These are phyloP conservation scores for Incurvaria masculella DNA, from an alignment of 2,888 invertebrate species.

Conservation along the genomic window DNA sequence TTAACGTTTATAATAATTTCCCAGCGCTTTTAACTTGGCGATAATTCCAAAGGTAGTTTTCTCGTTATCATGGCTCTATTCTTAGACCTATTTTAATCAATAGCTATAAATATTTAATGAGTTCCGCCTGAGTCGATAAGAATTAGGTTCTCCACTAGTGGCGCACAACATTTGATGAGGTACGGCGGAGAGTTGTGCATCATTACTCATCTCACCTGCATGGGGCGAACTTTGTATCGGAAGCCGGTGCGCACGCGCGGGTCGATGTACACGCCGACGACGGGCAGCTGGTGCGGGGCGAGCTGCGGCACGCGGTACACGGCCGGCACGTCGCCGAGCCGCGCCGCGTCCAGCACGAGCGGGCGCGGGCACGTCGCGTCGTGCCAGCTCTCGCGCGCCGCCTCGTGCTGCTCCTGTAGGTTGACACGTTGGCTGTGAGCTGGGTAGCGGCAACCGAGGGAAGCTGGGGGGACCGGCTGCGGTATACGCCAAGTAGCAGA, in stretches of 20 bases:
- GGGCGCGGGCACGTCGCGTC: conserved; percentile 30
- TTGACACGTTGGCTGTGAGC: too few relatives aligned
- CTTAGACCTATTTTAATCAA: too few relatives aligned
- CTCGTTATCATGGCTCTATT: too few relatives aligned
- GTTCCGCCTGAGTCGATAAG: too few relatives aligned
- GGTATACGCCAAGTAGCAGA: too few relatives aligned
- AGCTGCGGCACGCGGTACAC: conserved; percentile 60
- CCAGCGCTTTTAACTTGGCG: too few relatives aligned
- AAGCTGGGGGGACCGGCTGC: too few relatives aligned
- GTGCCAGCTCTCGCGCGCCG: conserved; percentile 32
- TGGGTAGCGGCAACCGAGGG: too few relatives aligned
- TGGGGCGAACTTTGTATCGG: conserved; percentile 67
- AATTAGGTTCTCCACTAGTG: too few relatives aligned
- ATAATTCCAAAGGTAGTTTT: too few relatives aligned
- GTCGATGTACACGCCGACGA: conserved; percentile 71
- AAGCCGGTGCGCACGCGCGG: conserved; percentile 69
- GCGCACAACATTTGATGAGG: not conserved
- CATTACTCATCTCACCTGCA: conserved; percentile 52
- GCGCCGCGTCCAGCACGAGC: conserved; percentile 55
- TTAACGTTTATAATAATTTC: too few relatives aligned
- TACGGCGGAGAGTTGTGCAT: conserved; percentile 4
- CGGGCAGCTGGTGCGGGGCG: conserved; percentile 62
- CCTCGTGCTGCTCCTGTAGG: conserved; percentile 35
- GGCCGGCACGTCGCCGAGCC: conserved; percentile 64
- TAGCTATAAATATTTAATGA: too few relatives aligned